Conservation (phyloP, 2,113 vertebrate genomes). For the Charadrius vociferus region DNA sequence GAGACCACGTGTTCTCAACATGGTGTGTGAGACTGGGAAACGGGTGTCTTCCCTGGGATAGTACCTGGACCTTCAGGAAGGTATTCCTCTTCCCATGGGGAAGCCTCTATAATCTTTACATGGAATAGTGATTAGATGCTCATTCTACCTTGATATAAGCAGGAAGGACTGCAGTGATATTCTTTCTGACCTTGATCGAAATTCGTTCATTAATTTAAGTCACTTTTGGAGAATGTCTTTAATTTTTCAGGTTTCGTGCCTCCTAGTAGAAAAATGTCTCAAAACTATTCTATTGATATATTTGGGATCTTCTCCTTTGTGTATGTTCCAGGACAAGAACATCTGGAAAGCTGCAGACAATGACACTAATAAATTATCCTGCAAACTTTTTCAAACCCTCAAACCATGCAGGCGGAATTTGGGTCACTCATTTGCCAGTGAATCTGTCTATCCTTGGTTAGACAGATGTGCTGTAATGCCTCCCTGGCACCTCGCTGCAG, state of each 20-base stretch:
- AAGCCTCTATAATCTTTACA: rapidly evolving
- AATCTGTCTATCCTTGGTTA: neutral
- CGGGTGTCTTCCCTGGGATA: neutral
- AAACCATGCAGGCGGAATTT: neutral
- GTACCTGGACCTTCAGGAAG: neutral
- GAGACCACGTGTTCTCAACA: neutral
- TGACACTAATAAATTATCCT: neutral
- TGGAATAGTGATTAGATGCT: neutral
- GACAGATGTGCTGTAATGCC: neutral
- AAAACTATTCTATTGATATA: neutral
- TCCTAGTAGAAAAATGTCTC: neutral
- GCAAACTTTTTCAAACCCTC: neutral
- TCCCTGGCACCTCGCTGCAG: neutral
- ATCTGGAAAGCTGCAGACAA: neutral
- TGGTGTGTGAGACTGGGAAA: neutral
- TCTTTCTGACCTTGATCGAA: neutral
- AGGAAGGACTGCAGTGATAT: neutral
- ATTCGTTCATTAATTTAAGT: neutral
- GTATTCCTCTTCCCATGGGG: neutral
- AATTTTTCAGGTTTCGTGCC: neutral
- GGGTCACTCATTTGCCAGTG: neutral
- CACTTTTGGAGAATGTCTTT: neutral
- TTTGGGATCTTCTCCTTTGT: neutral
- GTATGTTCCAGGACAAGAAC: neutral
- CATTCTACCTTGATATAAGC: rapidly evolving